Base-by-base conservation (phyloP, 2,888 invertebrate species). In the Hylaea fasciaria region DNA sequence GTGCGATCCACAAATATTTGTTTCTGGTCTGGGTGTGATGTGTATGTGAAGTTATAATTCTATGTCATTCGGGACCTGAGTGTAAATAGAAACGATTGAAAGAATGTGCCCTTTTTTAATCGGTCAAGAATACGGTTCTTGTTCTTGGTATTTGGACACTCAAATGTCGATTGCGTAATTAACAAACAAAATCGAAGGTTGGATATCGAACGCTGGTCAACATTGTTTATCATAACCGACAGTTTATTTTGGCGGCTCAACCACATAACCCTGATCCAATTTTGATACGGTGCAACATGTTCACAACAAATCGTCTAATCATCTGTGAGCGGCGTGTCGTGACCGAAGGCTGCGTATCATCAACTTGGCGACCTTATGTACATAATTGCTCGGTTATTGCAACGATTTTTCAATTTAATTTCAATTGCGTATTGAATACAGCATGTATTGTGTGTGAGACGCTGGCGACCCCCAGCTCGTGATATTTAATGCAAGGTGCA, bases 321-420 rank as follows among this genome's bases (percentile, higher is more conserved):
- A 41, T 32, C 35, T 47, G 57, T 41, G 55, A 37, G 35, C 22
- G 45, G 49, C 22, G 45, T 39, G 14, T 59, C 49, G 22, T 28
- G n/a, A 22, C n/a, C 45, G 50, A 46, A 46, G 60, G 54, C 35
- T 43, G 16, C 39, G 35, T 44, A 22, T 44, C 53, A 39, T 41
- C 60, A 35, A 50, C 40, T 37, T 13, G 13, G 40, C 28, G 55
- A 50, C 60, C 50, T 55, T 29, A 49, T 8, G 8, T 41, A 39
- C 35, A n/a, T 54, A 50, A 60, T 44, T 48, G 40, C 4, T 50
- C 41, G 28, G 41, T 51, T 49, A 41, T 49, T 60, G 60, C 60
- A 60, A 35, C 46, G 46, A 41, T 60, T 50, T 59, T 45, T 55
- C 60, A 60, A 60, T 60, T 51, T 60, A 47, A 22, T 51, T 55